Percentiles rank a stretch among this genome's conserved stretches.
phyloP scores from a whole-genome alignment of 2,888 invertebrate species.

The Ormyrus rosae region DNA sequence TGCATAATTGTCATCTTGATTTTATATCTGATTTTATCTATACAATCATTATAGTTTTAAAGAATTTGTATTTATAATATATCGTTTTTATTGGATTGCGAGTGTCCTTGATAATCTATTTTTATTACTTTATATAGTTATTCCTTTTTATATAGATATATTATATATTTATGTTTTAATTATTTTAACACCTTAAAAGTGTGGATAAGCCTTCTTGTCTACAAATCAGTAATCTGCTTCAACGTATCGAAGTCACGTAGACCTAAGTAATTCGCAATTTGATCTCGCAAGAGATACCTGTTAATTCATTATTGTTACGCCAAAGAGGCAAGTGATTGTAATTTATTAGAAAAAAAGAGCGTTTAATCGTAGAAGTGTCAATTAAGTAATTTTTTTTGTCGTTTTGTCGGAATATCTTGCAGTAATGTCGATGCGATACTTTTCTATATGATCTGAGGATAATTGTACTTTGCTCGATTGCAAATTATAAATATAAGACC shows the following conservation, averaged over 20 bases:
- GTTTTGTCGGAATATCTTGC: conserved; percentile 24
- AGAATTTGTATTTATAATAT: conserved; percentile 17
- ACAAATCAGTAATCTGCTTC: conserved; percentile 38
- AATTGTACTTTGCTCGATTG: conserved; percentile 32
- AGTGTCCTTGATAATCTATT: conserved; percentile 25
- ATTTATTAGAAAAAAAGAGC: conserved; percentile 34
- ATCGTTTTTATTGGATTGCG: conserved; percentile 25
- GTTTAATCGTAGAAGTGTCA: conserved; percentile 51
- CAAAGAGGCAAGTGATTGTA: conserved; percentile 52
- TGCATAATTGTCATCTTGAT: too few species aligned
- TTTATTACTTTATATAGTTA: conserved; percentile 33
- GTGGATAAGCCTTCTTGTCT: background rate
- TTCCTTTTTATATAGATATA: conserved; percentile 1
- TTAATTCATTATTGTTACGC: conserved; percentile 58
- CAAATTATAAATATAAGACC: conserved; percentile 18
- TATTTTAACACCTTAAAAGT: conserved; percentile 33
- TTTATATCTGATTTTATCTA: background rate
- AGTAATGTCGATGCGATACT: conserved; percentile 40
- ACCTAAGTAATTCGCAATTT: conserved; percentile 51
- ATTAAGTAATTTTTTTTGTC: conserved; percentile 49
- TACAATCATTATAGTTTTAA: conserved; percentile 28
- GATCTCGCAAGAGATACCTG: conserved; percentile 56
- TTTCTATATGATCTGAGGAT: conserved; percentile 46
- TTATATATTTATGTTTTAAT: conserved; percentile 43
- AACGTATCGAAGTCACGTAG: conserved; percentile 40